A percentile compares a stretch with the other conserved stretches of the same genome.
These are phyloP conservation scores for Tonatia bakeri DNA, from an alignment of 2,113 vertebrate genomes.

Conservation along the genomic window DNA sequence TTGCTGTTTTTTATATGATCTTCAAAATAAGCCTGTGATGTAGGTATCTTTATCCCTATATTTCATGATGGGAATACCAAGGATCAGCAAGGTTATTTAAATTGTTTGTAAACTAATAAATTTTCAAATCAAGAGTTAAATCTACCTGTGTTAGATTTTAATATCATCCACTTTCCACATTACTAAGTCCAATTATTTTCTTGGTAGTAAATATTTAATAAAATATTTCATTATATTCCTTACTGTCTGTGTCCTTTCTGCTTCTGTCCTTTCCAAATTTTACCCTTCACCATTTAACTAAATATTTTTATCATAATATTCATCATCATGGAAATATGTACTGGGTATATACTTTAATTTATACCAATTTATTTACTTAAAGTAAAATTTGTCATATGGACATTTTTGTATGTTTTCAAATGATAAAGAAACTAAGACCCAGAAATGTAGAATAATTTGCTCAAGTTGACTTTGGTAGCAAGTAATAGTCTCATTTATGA, in stretches of 20 bases:
- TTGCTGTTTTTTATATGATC: neutral
- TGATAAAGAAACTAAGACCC: neutral
- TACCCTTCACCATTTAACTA: neutral
- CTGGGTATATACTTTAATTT: neutral
- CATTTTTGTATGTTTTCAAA: neutral
- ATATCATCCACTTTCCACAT: neutral
- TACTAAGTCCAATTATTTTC: neutral
- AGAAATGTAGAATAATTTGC: neutral
- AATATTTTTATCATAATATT: neutral
- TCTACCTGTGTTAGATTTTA: neutral
- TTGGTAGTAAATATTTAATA: neutral
- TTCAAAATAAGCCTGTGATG: neutral
- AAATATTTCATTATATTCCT: neutral
- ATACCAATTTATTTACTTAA: neutral
- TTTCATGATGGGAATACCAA: neutral
- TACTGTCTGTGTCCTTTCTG: neutral
- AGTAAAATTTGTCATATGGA: neutral
- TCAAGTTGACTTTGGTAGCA: neutral
- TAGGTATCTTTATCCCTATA: neutral
- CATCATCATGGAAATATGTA: neutral
- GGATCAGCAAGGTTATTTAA: neutral
- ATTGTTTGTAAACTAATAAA: neutral
- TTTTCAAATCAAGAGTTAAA: neutral
- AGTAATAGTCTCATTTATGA: neutral
- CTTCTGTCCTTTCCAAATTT: neutral